Conservation (phyloP, 2,113 vertebrate species). For the Proteles cristata region DNA sequence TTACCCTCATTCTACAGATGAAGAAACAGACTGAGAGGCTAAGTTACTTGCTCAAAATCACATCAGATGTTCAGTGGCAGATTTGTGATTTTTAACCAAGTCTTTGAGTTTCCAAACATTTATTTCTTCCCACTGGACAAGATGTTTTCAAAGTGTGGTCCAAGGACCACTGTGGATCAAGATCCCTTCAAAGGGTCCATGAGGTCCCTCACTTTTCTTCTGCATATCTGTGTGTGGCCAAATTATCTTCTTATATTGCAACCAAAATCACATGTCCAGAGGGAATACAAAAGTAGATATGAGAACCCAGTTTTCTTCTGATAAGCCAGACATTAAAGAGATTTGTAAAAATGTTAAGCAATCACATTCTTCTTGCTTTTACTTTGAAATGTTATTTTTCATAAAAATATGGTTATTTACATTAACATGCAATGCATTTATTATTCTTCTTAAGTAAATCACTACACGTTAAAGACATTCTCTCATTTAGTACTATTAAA, state of each 20-base stretch:
- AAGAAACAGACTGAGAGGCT: not conserved
- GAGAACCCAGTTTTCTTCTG: not conserved
- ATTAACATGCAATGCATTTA: not conserved
- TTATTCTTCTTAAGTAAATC: not conserved
- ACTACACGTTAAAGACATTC: not conserved
- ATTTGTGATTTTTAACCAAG: not conserved
- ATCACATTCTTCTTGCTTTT: not conserved
- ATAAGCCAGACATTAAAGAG: not conserved
- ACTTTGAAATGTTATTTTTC: not conserved
- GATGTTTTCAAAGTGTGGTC: not conserved
- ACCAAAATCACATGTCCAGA: not conserved
- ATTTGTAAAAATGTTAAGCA: not conserved
- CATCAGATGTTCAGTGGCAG: not conserved
- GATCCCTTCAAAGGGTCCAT: not conserved
- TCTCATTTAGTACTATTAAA: not conserved
- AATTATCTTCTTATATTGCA: not conserved
- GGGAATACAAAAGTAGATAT: not conserved
- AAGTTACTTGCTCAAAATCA: slow-evolving; percentile 19
- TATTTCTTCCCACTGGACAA: not conserved
- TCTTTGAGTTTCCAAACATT: not conserved
- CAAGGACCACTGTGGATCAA: not conserved
- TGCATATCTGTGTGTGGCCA: not conserved
- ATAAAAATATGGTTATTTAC: not conserved
- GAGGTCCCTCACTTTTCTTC: not conserved
- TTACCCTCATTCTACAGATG: not conserved